Conservation (phyloP, 2,888 invertebrate species). For the Metopia argyrocephala region DNA sequence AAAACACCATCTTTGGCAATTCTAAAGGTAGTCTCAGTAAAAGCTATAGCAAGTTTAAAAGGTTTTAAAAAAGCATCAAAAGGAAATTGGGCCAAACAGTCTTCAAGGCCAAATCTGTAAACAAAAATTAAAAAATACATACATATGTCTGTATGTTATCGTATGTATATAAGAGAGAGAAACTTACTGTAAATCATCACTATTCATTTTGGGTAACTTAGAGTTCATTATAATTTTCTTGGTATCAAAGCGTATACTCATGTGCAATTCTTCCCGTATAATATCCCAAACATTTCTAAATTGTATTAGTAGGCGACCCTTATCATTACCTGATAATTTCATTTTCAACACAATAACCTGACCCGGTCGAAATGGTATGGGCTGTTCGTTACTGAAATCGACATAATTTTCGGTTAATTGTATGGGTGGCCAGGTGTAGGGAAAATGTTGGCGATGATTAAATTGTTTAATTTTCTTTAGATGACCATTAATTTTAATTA, state of each 20-base stretch:
- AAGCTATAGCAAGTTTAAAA: constrained; percentile 53
- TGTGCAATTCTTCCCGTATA: constrained; percentile 45
- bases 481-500: constrained; percentile 50
- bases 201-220: constrained; percentile 26
- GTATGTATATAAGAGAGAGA: neutral
- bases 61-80: constrained; percentile 42
- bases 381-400: constrained; percentile 55
- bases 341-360: constrained; percentile 50
- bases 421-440: constrained; percentile 49
- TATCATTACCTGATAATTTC: constrained; percentile 40
- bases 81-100: constrained; percentile 32
- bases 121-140: neutral
- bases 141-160: neutral
- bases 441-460: constrained; percentile 57
- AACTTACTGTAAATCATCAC: constrained; percentile 47
- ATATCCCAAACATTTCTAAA: constrained; percentile 51
- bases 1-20: constrained; percentile 53
- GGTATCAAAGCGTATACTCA: constrained; percentile 50
- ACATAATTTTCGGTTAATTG: constrained; percentile 28
- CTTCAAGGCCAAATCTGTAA: constrained; percentile 53
- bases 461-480: constrained; percentile 37
- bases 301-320: constrained; percentile 50
- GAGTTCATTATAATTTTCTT: constrained; percentile 43
- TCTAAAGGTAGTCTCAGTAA: constrained; percentile 34
- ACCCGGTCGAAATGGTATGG: constrained; percentile 20